These are phyloP conservation scores for Caenorhabditis sp. DNA, from an alignment of 2,888 invertebrate species.

Conservation along the genomic window DNA sequence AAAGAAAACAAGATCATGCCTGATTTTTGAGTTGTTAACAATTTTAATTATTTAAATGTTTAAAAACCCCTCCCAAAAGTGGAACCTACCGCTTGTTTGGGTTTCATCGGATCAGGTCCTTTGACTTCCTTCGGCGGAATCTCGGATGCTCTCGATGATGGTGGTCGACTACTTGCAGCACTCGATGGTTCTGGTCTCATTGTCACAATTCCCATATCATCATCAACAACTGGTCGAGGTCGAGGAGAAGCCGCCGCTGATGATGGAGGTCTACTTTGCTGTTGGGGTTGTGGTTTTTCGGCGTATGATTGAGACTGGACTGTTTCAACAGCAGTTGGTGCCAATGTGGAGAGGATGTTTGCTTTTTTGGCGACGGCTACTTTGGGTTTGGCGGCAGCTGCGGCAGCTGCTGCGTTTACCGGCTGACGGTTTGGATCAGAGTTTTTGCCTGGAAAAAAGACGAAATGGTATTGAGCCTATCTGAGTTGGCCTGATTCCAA, in stretches of 20 bases:
- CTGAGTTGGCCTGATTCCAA: too few relatives aligned
- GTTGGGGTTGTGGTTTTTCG: constrained; percentile 20
- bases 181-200: constrained; percentile 32
- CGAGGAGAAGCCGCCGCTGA: constrained; percentile 40
- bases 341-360: constrained; percentile 72
- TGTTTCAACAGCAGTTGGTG: constrained; percentile 51
- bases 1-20: too few relatives aligned
- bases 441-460: constrained; percentile 50
- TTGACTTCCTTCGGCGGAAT: constrained; percentile 46
- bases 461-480: too few relatives aligned
- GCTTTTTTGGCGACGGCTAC: constrained; percentile 71
- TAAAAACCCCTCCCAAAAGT: too few relatives aligned
- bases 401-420: constrained; percentile 77
- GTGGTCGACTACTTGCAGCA: constrained; percentile 25
- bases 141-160: constrained; percentile 44
- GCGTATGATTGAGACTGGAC: constrained; percentile 36
- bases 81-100: constrained; percentile 60
- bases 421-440: constrained; percentile 76
- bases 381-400: constrained; percentile 66
- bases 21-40: too few relatives aligned
- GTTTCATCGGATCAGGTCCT: constrained; percentile 64
- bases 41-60: too few relatives aligned
- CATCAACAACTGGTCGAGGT: constrained; percentile 56
- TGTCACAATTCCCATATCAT: constrained; percentile 66
- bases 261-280: constrained; percentile 15